Percentiles rank a stretch among this genome's conserved stretches.
These are phyloP conservation scores for Athalia cordata DNA, from an alignment of 2,888 invertebrate species.

Conservation along the genomic window DNA sequence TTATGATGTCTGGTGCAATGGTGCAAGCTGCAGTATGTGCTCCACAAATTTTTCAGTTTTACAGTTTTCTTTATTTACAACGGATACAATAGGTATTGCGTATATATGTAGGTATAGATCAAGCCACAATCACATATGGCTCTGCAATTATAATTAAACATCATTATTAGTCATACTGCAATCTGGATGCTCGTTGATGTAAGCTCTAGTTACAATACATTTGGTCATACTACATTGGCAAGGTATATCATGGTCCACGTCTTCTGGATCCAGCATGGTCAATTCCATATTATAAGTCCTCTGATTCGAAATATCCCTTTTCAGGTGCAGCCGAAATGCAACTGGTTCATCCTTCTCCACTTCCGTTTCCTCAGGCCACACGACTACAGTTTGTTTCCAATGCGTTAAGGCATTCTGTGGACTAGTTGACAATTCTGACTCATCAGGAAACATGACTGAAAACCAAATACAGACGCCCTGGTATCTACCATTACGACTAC, in stretches of 20 bases:
- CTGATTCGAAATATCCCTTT: conserved; percentile 73
- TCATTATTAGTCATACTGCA: neutral
- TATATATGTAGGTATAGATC: no score
- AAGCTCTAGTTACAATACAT: conserved; percentile 83
- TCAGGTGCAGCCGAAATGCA: conserved; percentile 81
- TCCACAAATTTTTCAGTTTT: neutral
- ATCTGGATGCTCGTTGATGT: conserved; percentile 75
- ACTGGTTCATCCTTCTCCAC: conserved; percentile 80
- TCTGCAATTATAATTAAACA: neutral
- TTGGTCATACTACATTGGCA: conserved; percentile 86
- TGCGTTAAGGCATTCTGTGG: conserved; percentile 78
- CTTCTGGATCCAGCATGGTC: conserved; percentile 81
- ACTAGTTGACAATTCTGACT: conserved; percentile 76
- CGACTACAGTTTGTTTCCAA: conserved; percentile 86
- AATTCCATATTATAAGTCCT: conserved; percentile 83
- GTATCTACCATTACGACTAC: conserved; percentile 77
- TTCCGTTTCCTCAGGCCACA: conserved; percentile 80
- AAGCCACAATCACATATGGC: no score
- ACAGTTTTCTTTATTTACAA: neutral
- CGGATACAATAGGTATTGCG: neutral
- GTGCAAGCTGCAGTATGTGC: no score
- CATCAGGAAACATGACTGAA: conserved; percentile 82
- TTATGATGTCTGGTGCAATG: no score
- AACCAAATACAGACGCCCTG: conserved; percentile 90
- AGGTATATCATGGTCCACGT: conserved; percentile 84